A percentile compares a stretch with the other conserved stretches of the same genome.
These are phyloP conservation scores for Chauna torquata DNA, from an alignment of 2,113 vertebrate species.

Conservation along the genomic window DNA sequence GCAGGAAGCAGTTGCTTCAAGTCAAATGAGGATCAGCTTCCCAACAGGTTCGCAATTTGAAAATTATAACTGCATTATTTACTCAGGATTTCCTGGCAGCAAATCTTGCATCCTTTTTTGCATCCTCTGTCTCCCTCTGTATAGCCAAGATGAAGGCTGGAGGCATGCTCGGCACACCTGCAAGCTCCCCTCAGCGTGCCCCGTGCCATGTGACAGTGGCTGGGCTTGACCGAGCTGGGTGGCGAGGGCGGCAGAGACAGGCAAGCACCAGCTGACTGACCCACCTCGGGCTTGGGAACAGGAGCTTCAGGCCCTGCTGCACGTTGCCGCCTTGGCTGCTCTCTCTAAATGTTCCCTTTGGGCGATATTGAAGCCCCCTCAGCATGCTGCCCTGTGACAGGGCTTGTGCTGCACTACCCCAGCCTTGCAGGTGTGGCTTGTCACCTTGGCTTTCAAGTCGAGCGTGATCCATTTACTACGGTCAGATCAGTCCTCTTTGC, in stretches of 20 bases:
- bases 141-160: background rate
- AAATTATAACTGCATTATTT: slow-evolving; percentile 13
- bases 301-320: background rate
- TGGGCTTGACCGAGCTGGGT: background rate
- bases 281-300: background rate
- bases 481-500: background rate
- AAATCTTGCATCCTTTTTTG: background rate
- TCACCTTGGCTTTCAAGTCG: background rate
- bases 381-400: background rate
- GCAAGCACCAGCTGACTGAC: background rate
- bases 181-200: background rate
- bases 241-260: background rate
- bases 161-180: accelerated
- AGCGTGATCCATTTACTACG: background rate
- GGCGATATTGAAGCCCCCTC: background rate
- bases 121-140: background rate
- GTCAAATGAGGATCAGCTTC: background rate
- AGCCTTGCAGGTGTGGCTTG: background rate
- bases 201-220: accelerated
- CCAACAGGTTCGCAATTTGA: background rate
- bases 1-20: background rate
- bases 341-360: background rate
- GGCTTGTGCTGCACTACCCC: background rate
- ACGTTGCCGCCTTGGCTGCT: background rate
- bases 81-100: slow-evolving; percentile 1